Evolutionary conservation across 2,797 vertebrate species (phyloP).

Genomic region (Meda fulgida): DNA sequence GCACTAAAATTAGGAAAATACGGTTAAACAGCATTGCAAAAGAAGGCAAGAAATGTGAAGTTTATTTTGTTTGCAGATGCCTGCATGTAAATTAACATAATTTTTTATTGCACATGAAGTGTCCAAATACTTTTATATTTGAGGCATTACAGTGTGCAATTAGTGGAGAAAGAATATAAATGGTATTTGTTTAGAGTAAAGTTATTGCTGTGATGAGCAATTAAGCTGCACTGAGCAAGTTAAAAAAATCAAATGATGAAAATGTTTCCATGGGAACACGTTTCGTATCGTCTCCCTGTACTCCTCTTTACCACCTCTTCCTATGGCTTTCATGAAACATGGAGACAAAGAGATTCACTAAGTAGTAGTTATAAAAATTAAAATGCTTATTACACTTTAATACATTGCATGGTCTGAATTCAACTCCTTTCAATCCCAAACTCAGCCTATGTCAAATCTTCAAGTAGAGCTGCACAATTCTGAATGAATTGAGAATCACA

Average conservation of each 20-base stretch:
- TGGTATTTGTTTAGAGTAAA: conserved; percentile 9
- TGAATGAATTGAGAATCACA: too few relatives aligned
- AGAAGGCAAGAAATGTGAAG: not conserved
- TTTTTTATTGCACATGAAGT: conserved; percentile 6
- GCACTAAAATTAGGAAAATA: too few relatives aligned
- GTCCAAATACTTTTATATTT: conserved; percentile 14
- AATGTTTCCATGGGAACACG: conserved; percentile 41
- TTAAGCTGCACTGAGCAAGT: conserved; percentile 18
- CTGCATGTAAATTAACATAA: not conserved
- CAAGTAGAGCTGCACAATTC: too few relatives aligned
- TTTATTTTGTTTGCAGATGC: not conserved
- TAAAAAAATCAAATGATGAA: conserved; percentile 25
- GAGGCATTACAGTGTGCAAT: not conserved
- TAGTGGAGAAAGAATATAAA: not conserved
- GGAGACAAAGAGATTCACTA: conserved; percentile 43
- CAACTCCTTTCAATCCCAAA: not conserved
- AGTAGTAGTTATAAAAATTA: conserved; percentile 22
- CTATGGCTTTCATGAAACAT: conserved; percentile 27
- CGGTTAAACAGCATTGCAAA: not conserved
- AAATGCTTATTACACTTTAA: conserved; percentile 11
- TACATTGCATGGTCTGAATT: conserved; percentile 4
- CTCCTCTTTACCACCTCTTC: conserved; percentile 27
- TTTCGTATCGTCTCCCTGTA: conserved; percentile 16
- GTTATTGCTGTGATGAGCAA: conserved; percentile 23
- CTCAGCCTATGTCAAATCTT: not conserved